These are phyloP conservation scores for Stenchaetothrips biformis DNA, from an alignment of 2,888 invertebrate genomes.

Conservation along the genomic window DNA sequence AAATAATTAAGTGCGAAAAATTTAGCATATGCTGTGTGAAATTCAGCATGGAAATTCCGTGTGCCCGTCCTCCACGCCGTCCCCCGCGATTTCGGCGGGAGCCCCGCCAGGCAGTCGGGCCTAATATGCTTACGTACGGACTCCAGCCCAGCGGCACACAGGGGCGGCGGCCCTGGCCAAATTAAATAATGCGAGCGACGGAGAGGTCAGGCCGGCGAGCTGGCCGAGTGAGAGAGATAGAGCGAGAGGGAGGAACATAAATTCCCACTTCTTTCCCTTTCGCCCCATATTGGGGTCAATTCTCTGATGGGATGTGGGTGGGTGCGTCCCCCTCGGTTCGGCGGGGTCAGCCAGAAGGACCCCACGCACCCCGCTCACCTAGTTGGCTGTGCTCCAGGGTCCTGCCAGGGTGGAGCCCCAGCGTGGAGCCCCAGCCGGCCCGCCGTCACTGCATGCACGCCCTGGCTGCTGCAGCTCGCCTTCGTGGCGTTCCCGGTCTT, in stretches of 20 bases:
- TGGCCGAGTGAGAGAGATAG: not conserved
- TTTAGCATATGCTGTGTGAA: too few species aligned
- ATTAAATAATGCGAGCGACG: conserved; percentile 1
- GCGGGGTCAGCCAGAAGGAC: not conserved
- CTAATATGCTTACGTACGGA: not conserved
- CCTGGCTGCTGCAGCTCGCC: too few species aligned
- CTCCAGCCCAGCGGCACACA: not conserved
- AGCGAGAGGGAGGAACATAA: not conserved
- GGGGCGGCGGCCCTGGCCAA: not conserved
- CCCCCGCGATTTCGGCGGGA: not conserved
- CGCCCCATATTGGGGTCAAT: conserved; percentile 20
- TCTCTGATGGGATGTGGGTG: not conserved
- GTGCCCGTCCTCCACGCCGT: too few species aligned
- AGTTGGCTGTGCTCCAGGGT: not conserved
- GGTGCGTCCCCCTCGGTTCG: not conserved
- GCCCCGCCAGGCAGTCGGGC: not conserved
- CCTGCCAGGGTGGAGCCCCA: too few species aligned
- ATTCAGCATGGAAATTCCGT: too few species aligned
- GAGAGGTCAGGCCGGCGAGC: not conserved
- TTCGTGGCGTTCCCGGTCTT: too few species aligned
- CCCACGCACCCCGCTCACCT: not conserved
- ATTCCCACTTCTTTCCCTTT: conserved; percentile 12
- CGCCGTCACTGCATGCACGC: too few species aligned
- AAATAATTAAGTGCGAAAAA: too few species aligned
- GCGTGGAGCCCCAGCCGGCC: too few species aligned